Evolutionary conservation across 2,113 vertebrate species (phyloP), one percentile per base, ranked within the genome.

Genomic region (Chamaea fasciata): DNA sequence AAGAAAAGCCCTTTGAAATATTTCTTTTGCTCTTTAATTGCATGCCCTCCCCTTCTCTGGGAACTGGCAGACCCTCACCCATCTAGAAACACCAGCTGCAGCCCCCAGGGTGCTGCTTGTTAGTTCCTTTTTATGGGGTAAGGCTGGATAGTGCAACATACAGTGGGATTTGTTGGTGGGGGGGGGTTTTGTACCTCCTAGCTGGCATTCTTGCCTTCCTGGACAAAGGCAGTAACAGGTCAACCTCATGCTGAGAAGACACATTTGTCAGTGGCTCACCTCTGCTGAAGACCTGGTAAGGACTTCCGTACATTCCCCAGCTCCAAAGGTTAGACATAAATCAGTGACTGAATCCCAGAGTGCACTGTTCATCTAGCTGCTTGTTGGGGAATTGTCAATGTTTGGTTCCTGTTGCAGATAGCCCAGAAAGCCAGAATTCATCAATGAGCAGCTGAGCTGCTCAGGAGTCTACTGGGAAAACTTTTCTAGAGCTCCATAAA

Each of bases 251-350:
- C 59, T 70, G 60, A 70, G 68, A 91, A 81, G 81, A 17, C n/a
- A 64, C 2, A 0, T 79, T 87, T 84, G 57, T 55, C 78, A 63
- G 47, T 35, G 27, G 47, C 74, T 89, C 81, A 81, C 60, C 64
- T 91, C 44, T 82, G 74, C 60, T 81, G 80, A 92, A 79, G 87
- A 76, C 31, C 78, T 89, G 33, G 27, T 70, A 87, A 89, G 55
- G 69, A 91, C 87, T 84, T 87, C 68, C 0, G 3, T 21, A 55
- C 56, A 20, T 35, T 44, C 24, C 44, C 23, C 1, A 3, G n/a
- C 70, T 95, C 75, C 79, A 93, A 83, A 91, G 79, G 37, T 91
- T 53, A 62, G 70, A 5, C 78, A 95, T 56, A 65, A 94, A 93
- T 74, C 85, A 88, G 4, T 89, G 68, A 83, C 76, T 50, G 50